Conservation (phyloP, 2,113 vertebrate genomes). For the Stigmatopora nigra region DNA sequence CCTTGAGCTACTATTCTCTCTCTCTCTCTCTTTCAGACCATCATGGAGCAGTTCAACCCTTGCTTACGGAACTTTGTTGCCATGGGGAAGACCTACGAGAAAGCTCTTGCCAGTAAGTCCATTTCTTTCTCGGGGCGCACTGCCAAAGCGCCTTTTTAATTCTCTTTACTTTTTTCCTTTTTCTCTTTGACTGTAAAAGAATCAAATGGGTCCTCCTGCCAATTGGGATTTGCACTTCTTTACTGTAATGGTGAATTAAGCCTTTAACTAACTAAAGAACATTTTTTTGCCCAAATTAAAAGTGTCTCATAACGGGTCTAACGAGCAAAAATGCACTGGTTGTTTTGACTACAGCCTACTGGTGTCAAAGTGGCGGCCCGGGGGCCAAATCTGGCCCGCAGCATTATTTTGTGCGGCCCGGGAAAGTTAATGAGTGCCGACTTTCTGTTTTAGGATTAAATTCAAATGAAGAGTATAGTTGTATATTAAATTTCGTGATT, state of each 20-base stretch:
- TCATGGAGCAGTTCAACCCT: slow-evolving; percentile 99
- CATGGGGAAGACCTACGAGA: slow-evolving; percentile 99
- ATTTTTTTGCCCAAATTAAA: too few relatives aligned
- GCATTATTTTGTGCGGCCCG: too few relatives aligned
- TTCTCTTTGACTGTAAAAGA: slow-evolving; percentile 26
- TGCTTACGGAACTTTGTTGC: slow-evolving; percentile 98
- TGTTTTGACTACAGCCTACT: too few relatives aligned
- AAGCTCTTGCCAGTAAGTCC: slow-evolving; percentile 92
- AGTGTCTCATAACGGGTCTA: too few relatives aligned
- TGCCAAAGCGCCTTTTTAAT: slow-evolving; percentile 38
- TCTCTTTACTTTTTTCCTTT: slow-evolving; percentile 6
- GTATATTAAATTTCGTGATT: too few relatives aligned
- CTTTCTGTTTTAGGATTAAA: too few relatives aligned
- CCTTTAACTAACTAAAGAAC: too few relatives aligned
- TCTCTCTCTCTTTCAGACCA: slow-evolving; percentile 74
- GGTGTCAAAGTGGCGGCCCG: too few relatives aligned
- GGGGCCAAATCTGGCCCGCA: too few relatives aligned
- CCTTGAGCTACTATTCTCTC: slow-evolving; percentile 13
- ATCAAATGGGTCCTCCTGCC: slow-evolving; percentile 31
- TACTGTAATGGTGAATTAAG: slow-evolving; percentile 19
- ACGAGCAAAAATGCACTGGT: too few relatives aligned
- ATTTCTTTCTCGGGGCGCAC: slow-evolving; percentile 37
- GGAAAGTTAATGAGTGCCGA: too few relatives aligned
- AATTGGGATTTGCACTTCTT: slow-evolving; percentile 7
- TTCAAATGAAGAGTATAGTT: too few relatives aligned